phyloP scores from a whole-genome alignment of 2,888 invertebrate genomes.

The Pemphredon lugubris region DNA sequence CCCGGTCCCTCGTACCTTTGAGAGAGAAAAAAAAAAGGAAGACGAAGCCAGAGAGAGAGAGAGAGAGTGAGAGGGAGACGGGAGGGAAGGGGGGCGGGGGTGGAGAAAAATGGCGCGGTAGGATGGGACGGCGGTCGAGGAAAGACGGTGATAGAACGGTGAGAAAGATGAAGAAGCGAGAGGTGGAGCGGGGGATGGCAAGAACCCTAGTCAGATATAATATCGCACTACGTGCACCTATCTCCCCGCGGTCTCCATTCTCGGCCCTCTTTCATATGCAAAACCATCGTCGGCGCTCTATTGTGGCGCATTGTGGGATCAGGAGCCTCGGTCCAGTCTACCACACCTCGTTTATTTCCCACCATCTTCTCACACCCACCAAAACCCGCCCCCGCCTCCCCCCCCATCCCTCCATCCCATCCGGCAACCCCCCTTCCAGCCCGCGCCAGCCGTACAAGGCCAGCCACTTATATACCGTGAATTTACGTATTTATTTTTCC shows the following conservation, averaged over 20 bases:
- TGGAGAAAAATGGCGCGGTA: background rate
- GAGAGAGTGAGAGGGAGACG: no score
- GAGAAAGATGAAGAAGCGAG: slow-evolving; percentile 17
- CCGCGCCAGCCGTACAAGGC: background rate
- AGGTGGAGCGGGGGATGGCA: slow-evolving; percentile 14
- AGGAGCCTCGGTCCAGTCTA: slow-evolving; percentile 75
- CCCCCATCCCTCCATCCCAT: no score
- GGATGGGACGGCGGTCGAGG: background rate
- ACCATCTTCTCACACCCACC: slow-evolving; percentile 65
- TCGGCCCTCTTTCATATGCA: slow-evolving; percentile 78
- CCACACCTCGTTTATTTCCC: slow-evolving; percentile 76
- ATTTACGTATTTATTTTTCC: slow-evolving; percentile 47
- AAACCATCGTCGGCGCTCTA: slow-evolving; percentile 75
- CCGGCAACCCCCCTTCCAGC: background rate
- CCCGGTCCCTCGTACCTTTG: slow-evolving; percentile 7
- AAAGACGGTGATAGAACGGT: no score
- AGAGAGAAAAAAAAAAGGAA: background rate
- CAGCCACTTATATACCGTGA: slow-evolving; percentile 47
- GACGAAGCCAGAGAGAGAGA: slow-evolving; percentile 10
- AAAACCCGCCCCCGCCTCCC: no score
- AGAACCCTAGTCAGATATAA: slow-evolving; percentile 70
- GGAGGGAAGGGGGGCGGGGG: slow-evolving; percentile 1
- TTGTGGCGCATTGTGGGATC: slow-evolving; percentile 77
- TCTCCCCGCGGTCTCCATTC: slow-evolving; percentile 60
- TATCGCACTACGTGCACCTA: slow-evolving; percentile 66